Evolutionary conservation across 2,888 invertebrate genomes (phyloP).

Genomic region (Bruchidius siliquastri): DNA sequence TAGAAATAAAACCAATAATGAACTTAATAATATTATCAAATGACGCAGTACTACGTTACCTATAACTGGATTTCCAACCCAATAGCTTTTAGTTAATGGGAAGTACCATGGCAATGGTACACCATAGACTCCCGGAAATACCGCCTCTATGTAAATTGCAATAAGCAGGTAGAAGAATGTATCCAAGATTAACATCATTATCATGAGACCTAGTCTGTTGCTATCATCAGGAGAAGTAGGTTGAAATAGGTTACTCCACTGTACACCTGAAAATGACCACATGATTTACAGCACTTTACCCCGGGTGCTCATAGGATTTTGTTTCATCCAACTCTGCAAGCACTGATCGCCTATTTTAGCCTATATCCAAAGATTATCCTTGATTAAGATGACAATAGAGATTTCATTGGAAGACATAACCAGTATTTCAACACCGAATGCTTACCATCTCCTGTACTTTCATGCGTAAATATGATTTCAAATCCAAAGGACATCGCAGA

Average conservation of each 20-base stretch:
- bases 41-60: too few species aligned
- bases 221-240: conserved; percentile 64
- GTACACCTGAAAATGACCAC: conserved; percentile 51
- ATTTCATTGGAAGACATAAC: too few species aligned
- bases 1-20: too few species aligned
- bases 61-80: conserved; percentile 37
- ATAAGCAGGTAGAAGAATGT: conserved; percentile 66
- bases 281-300: neutral
- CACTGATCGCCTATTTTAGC: too few species aligned
- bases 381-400: too few species aligned
- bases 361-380: too few species aligned
- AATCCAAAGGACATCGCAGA: conserved; percentile 78
- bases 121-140: conserved; percentile 82
- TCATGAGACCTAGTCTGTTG: conserved; percentile 64
- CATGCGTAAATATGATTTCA: conserved; percentile 66
- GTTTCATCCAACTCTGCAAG: too few species aligned
- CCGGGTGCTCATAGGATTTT: too few species aligned
- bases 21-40: too few species aligned
- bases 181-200: conserved; percentile 68
- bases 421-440: too few species aligned
- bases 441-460: conserved; percentile 64
- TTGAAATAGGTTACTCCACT: conserved; percentile 60
- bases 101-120: conserved; percentile 81
- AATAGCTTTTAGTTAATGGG: conserved; percentile 57
- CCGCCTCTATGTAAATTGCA: conserved; percentile 80